phyloP scores from a whole-genome alignment of 2,797 vertebrate species.

The Eidolon dupreanum region DNA sequence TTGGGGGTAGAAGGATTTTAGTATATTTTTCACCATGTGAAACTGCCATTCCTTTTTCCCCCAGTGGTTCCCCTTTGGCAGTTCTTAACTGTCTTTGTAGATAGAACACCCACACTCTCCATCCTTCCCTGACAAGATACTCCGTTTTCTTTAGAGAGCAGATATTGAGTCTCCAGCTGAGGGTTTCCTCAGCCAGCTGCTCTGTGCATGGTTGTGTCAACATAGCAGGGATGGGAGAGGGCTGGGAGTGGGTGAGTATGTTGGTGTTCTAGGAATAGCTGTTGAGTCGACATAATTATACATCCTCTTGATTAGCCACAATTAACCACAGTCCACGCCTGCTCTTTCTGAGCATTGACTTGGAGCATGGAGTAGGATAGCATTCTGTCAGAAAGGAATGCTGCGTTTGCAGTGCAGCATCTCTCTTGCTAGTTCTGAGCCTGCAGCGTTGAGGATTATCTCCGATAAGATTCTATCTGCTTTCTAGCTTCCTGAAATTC shows the following conservation, averaged over 20 bases:
- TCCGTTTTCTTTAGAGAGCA: not conserved
- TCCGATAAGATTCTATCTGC: not conserved
- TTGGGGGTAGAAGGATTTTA: not conserved
- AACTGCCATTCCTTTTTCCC: not conserved
- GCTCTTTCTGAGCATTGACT: not conserved
- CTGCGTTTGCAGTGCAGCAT: not conserved
- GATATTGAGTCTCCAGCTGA: not conserved
- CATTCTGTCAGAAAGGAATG: not conserved
- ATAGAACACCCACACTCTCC: not conserved
- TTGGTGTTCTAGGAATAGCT: not conserved
- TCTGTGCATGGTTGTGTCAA: not conserved
- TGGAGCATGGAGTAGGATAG: not conserved
- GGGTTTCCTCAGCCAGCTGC: not conserved
- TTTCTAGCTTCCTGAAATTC: not conserved
- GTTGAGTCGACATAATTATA: not conserved
- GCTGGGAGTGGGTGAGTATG: not conserved
- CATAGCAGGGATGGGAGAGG: not conserved
- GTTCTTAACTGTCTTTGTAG: not conserved
- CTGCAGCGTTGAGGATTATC: not conserved
- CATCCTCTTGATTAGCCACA: not conserved
- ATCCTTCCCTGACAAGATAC: not conserved
- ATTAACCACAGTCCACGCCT: not conserved
- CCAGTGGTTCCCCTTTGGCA: not conserved
- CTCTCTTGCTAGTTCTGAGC: not conserved
- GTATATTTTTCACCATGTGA: not conserved